Evolutionary conservation across 92 coral and sea anemone species (phyloP).

Genomic region (Paramuricea clavata): DNA sequence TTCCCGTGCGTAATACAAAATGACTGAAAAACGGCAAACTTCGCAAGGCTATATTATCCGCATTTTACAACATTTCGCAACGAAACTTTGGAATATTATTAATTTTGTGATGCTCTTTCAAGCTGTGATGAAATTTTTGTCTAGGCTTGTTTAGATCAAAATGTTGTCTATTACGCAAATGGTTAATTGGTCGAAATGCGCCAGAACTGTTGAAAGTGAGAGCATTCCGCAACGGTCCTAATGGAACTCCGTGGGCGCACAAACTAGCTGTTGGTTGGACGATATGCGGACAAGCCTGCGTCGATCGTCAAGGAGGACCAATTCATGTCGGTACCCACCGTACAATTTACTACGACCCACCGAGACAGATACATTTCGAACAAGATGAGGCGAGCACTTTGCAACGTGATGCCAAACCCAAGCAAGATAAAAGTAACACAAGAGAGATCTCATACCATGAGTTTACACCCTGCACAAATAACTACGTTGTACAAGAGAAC

Average conservation of each 20-base stretch:
- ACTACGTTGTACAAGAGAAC: not conserved
- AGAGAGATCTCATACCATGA: not conserved
- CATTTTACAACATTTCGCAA: too few relatives aligned
- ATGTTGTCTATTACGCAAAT: too few relatives aligned
- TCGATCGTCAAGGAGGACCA: constrained; percentile 2
- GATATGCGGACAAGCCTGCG: constrained; percentile 10
- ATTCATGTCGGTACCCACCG: constrained; percentile 18
- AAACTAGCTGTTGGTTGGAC: not conserved
- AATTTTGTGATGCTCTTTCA: too few relatives aligned
- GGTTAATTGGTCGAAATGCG: constrained; percentile 4
- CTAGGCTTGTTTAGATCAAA: not conserved
- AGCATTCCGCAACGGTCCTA: constrained; percentile 7
- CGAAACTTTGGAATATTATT: too few relatives aligned
- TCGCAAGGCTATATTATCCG: too few relatives aligned
- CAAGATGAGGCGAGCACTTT: not conserved
- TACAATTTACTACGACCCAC: not conserved
- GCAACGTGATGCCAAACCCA: not conserved
- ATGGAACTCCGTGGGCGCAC: not conserved
- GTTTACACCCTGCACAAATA: constrained; percentile 3
- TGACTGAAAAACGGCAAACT: too few relatives aligned
- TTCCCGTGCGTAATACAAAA: too few relatives aligned
- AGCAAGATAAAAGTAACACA: not conserved
- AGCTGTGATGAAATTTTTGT: not conserved
- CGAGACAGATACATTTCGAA: not conserved
- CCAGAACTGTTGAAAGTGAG: not conserved